These are phyloP conservation scores for Osmerus eperlanus DNA, from an alignment of 2,113 vertebrate species.

Conservation along the genomic window DNA sequence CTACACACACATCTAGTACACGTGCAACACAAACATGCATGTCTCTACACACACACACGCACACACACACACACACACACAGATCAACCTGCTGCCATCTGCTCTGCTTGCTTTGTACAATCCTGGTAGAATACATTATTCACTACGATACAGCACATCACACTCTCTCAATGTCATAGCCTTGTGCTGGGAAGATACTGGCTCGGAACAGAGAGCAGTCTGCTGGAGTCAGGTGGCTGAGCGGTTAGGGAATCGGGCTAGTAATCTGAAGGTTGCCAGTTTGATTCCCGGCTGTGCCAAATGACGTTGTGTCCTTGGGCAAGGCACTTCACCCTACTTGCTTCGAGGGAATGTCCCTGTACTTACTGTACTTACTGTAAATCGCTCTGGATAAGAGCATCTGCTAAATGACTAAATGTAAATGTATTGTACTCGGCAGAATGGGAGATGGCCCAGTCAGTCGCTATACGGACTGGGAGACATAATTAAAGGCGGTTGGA, in stretches of 20 bases:
- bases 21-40: not conserved
- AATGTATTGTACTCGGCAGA: slow-evolving; percentile 39
- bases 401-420: too few relatives aligned
- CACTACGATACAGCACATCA: slow-evolving; percentile 73
- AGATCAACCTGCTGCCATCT: slow-evolving; percentile 73
- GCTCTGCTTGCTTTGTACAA: slow-evolving; percentile 65
- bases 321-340: too few relatives aligned
- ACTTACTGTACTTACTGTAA: too few relatives aligned
- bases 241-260: too few relatives aligned
- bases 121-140: slow-evolving; percentile 72
- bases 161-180: slow-evolving; percentile 72
- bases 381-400: too few relatives aligned
- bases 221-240: slow-evolving; percentile 8
- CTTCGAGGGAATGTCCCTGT: too few relatives aligned
- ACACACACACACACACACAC: slow-evolving; percentile 45
- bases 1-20: not conserved
- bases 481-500: slow-evolving; percentile 54
- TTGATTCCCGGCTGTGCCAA: too few relatives aligned
- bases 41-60: not conserved
- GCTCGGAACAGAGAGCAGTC: slow-evolving; percentile 36
- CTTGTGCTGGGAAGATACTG: slow-evolving; percentile 37
- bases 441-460: slow-evolving; percentile 27
- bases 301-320: too few relatives aligned
- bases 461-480: slow-evolving; percentile 27
- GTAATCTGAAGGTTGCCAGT: too few relatives aligned